Evolutionary conservation across 1,140 invertebrate genomes (phyloP), one percentile per base, ranked within the genome.

Genomic region (Sweltsa coloradensis): DNA sequence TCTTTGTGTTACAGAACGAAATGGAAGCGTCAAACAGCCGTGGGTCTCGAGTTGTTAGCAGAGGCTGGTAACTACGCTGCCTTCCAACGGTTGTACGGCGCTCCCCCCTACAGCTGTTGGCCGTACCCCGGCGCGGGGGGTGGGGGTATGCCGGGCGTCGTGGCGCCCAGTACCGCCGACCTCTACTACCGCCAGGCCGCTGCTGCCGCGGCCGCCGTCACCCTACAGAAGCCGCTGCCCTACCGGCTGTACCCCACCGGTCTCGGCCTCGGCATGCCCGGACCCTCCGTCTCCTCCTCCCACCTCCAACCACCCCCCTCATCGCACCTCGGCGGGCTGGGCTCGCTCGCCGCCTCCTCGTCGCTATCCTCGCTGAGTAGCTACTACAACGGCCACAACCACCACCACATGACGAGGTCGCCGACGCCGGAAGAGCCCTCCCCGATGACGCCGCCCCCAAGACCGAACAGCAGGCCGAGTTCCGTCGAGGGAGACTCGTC

Each of bases 21-120:
- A 73, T 99, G 95, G 95, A 99, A 99, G 66, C 78, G 96, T 5
- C 96, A 99, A 68, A 96, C 94, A 2, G 92, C 94, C 0, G 94
- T 98, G 0, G 93, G 94, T 0, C 68, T 97, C 51, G 96, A 99
- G 64, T 75, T 99, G 16, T 68, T 99, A 44, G 88, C 92, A 0
- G 95, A 99, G 63, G 90, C 92, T 0, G 91, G 91, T 5, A 97
- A 97, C 69, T 94, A 93, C 64, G 92, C 92, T 0, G 93, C 94
- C 2, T 88, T 97, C 52, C 94, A 98, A 66, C 76, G 93, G 46
- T 73, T 98, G 49, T 89, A 97, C 60, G 87, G 89, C 21, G 64
- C 71, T 61, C 63, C 76, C 68, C 81, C 57, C 64, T 55, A 51
- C 49, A 34, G 47, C 29, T 45, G 47, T 26, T 79, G 75, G 73